Evolutionary conservation across 2,888 invertebrate genomes (phyloP).

Genomic region (Caenorhabditis macrosperma): DNA sequence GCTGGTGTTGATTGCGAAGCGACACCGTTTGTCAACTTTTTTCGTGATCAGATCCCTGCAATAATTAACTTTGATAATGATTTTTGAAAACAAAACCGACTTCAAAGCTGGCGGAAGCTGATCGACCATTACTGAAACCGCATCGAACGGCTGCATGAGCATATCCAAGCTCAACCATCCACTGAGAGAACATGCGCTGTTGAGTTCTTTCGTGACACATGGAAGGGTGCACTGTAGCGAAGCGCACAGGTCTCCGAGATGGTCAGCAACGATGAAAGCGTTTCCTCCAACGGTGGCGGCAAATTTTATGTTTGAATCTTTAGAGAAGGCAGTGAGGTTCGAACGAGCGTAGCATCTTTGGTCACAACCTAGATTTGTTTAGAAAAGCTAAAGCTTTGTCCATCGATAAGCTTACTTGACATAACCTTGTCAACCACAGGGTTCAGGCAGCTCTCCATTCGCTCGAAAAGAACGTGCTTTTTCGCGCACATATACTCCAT

Average conservation of each 20-base stretch:
- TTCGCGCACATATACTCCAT: constrained; percentile 59
- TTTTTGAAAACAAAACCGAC: background rate
- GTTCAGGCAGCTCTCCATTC: constrained; percentile 51
- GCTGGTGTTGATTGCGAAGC: constrained; percentile 54
- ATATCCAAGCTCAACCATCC: constrained; percentile 66
- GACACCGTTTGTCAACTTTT: constrained; percentile 63
- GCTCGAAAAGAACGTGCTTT: constrained; percentile 58
- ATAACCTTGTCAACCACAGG: constrained; percentile 54
- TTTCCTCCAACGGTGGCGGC: constrained; percentile 65
- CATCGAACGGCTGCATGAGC: constrained; percentile 65
- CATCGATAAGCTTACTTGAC: constrained; percentile 10
- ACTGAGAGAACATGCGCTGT: constrained; percentile 55
- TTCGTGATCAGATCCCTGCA: constrained; percentile 51
- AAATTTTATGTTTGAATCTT: constrained; percentile 52
- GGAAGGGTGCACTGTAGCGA: constrained; percentile 64
- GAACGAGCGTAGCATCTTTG: constrained; percentile 53
- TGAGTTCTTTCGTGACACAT: constrained; percentile 59
- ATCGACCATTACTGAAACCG: constrained; percentile 54
- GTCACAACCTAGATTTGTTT: constrained; percentile 61
- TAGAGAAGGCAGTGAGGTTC: constrained; percentile 57
- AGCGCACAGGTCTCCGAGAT: constrained; percentile 59
- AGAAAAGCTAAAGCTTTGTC: background rate
- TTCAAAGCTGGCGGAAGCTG: constrained; percentile 42
- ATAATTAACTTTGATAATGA: background rate
- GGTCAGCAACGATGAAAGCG: constrained; percentile 59